phyloP scores from a whole-genome alignment of 2,797 vertebrate genomes.

The Rachycentron canadum region DNA sequence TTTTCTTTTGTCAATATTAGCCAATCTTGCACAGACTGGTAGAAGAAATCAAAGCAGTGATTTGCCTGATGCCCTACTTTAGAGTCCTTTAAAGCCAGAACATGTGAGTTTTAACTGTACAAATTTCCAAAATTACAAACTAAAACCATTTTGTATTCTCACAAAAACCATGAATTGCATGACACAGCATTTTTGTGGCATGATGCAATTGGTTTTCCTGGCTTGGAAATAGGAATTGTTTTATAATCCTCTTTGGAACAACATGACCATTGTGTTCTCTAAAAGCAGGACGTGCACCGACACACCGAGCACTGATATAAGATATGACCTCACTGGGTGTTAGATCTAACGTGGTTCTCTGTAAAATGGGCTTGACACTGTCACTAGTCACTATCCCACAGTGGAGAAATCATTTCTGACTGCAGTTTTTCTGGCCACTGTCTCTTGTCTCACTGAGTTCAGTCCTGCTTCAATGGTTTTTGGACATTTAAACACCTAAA shows the following conservation, averaged over 20 bases:
- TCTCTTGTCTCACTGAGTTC: conserved; percentile 10
- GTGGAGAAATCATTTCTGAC: conserved; percentile 28
- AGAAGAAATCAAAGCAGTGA: not conserved
- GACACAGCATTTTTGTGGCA: conserved; percentile 49
- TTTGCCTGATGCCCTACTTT: not conserved
- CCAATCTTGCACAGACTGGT: conserved; percentile 1
- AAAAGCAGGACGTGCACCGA: conserved; percentile 47
- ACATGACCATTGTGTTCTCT: conserved; percentile 67
- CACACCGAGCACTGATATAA: conserved; percentile 37
- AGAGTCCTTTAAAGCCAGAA: conserved; percentile 11
- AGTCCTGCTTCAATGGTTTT: conserved; percentile 23
- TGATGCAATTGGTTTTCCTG: conserved; percentile 70
- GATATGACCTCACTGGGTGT: conserved; percentile 54
- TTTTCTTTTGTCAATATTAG: not conserved
- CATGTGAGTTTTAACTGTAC: conserved; percentile 20
- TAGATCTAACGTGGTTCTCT: conserved; percentile 13
- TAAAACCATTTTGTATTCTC: conserved; percentile 22
- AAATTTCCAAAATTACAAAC: not conserved
- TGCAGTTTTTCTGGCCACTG: conserved; percentile 18
- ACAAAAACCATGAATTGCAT: conserved; percentile 42
- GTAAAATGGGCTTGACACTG: conserved; percentile 35
- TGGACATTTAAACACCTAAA: conserved; percentile 10
- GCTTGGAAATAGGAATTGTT: conserved; percentile 68
- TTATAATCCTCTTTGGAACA: conserved; percentile 74
- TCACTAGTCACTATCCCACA: conserved; percentile 18